A percentile compares a stretch with the other conserved stretches of the same genome.
Evolutionary conservation across 2,113 vertebrate genomes (phyloP).

Genomic region (Heterotis niloticus): DNA sequence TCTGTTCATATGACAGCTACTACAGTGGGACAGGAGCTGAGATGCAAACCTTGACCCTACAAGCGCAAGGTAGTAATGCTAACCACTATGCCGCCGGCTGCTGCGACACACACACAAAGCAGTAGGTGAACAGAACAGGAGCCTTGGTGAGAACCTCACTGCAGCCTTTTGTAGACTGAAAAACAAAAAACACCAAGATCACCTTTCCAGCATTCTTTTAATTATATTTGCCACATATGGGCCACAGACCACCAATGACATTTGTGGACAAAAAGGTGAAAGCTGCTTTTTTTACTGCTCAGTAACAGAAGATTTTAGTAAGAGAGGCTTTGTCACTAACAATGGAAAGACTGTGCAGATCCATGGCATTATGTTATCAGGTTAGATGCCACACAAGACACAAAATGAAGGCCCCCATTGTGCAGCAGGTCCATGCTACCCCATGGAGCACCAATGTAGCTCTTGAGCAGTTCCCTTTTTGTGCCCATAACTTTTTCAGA

Average conservation of each 20-base stretch:
- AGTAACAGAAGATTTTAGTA: slow-evolving; percentile 13
- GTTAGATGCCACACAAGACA: slow-evolving; percentile 16
- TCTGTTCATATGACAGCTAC: too few species aligned
- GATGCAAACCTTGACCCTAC: too few species aligned
- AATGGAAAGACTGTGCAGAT: slow-evolving; percentile 44
- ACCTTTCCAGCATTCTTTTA: too few species aligned
- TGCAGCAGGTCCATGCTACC: slow-evolving; percentile 40
- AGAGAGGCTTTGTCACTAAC: slow-evolving; percentile 35
- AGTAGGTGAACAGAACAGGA: background rate
- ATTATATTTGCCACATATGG: too few species aligned
- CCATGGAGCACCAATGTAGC: slow-evolving; percentile 13
- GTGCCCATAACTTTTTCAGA: background rate
- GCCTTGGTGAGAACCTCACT: background rate
- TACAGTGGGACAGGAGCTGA: too few species aligned
- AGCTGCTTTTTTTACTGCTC: slow-evolving; percentile 9
- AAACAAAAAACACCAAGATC: too few species aligned
- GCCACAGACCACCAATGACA: background rate
- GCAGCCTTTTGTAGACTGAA: too few species aligned
- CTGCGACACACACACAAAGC: background rate
- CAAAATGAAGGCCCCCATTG: slow-evolving; percentile 46
- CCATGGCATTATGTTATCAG: slow-evolving; percentile 41
- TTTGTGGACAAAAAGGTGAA: background rate
- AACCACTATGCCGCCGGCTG: too few species aligned
- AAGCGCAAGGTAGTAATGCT: too few species aligned
- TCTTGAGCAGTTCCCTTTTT: background rate